Evolutionary conservation across 2,113 vertebrate species (phyloP), one percentile per base, ranked within the genome.

Genomic region (Geothlypis trichas): DNA sequence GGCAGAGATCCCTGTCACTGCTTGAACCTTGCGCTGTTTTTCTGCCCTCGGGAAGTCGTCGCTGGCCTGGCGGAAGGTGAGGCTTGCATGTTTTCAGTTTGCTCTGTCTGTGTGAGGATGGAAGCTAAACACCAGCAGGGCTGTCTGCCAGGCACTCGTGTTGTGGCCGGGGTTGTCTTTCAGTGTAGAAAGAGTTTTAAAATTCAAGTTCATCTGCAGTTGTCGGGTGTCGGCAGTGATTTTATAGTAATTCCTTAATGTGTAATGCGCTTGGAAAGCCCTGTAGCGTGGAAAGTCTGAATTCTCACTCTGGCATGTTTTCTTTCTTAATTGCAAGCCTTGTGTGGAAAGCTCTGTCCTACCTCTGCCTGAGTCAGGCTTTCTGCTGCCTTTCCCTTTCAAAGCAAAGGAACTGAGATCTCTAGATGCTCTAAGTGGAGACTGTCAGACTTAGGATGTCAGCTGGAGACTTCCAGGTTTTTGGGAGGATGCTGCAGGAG

Each of bases 241-340:
- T 94, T 90, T 80, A 41, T 78, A 93, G 92, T 94, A 92, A 93
- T 84, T 93, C 86, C 83, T 93, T 90, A 88, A 73, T 15, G 72
- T 20, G 57, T 84, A 84, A 87, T 0, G 9, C 0, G 4, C 80
- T 92, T 81, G 75, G 92, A 89, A 88, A 96, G 90, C 96, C 86
- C 88, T 57, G 80, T 93, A 92, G 92, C 73, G 69, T 95, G 93
- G 90, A 96, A 96, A 96, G 88, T 93, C 90, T 94, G 82, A 96
- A 96, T 85, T 87, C 69, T 71, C 86, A 68, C 65, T 87, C 90
- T 93, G 95, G 92, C 80, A 7, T 87, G 73, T 86, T 93, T 95
- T 76, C 74, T 57, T 87, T 58, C 83, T 87, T 96, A 76, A 95
- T 93, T 93, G 87, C 84, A 69, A 90, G 39, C 69, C 73, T 90